Conservation (phyloP, 2,797 vertebrate genomes). For the Vipera ursinii region DNA sequence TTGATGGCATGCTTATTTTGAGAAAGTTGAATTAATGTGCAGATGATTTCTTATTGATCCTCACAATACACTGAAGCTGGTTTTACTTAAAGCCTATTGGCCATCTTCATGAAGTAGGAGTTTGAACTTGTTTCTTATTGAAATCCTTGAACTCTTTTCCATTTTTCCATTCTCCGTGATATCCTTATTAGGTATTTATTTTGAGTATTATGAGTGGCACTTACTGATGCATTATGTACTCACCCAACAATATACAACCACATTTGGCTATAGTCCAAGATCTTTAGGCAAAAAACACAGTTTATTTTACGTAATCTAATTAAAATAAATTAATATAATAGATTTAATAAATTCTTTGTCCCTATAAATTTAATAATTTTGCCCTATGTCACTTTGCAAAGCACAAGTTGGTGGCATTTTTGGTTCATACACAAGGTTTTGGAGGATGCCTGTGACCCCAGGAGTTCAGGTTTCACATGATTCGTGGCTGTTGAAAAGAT, state of each 20-base stretch:
- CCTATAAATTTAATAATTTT: background rate
- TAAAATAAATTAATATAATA: background rate
- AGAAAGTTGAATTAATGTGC: background rate
- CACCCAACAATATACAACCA: background rate
- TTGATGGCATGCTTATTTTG: background rate
- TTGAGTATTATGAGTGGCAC: background rate
- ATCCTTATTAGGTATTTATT: background rate
- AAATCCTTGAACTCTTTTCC: background rate
- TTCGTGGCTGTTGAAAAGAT: background rate
- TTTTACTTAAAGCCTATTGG: background rate
- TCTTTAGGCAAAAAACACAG: background rate
- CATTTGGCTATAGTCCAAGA: background rate
- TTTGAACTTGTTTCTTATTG: background rate
- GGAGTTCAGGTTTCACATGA: background rate
- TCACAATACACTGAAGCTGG: background rate
- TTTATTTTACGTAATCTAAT: background rate
- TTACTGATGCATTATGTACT: background rate
- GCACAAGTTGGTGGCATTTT: background rate
- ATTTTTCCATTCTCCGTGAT: background rate
- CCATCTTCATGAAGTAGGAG: background rate
- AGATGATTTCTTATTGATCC: background rate
- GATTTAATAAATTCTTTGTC: background rate
- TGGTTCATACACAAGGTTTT: background rate
- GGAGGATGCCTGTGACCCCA: background rate
- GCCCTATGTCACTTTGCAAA: background rate